phyloP scores from a whole-genome alignment of 2,888 invertebrate species.

The Elmis aenea region DNA sequence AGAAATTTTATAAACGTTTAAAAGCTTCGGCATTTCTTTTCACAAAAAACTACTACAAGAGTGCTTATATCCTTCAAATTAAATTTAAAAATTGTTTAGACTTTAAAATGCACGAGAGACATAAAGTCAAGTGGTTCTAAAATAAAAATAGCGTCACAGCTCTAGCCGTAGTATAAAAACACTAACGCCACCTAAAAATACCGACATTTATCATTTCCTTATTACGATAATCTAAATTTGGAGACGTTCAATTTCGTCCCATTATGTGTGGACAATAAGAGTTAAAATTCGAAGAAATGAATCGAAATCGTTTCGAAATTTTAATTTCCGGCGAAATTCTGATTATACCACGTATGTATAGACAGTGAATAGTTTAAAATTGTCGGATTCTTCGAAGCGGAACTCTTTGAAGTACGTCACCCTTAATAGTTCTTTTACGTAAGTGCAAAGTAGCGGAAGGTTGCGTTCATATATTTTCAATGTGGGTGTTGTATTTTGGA shows the following conservation, averaged over 20 bases:
- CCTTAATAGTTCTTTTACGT: constrained; percentile 9
- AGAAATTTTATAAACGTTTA: constrained; percentile 21
- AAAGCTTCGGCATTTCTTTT: constrained; percentile 22
- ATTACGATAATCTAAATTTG: constrained; percentile 13
- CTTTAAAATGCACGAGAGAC: constrained; percentile 26
- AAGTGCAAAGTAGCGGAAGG: constrained; percentile 1
- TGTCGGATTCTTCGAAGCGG: constrained; percentile 11
- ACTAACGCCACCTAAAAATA: constrained; percentile 14
- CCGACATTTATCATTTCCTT: constrained; percentile 17
- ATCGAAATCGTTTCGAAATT: constrained; percentile 25
- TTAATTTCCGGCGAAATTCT: constrained; percentile 30
- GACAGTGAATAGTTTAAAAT: constrained; percentile 18
- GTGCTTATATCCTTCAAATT: constrained; percentile 30
- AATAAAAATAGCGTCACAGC: constrained; percentile 20
- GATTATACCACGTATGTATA: constrained; percentile 12
- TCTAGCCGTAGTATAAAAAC: no score
- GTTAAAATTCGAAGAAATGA: constrained; percentile 17
- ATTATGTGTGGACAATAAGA: constrained; percentile 10
- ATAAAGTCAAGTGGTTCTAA: constrained; percentile 27
- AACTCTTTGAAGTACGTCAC: constrained; percentile 12
- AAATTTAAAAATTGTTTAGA: constrained; percentile 28
- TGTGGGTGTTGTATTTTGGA: no score
- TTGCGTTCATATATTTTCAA: no score
- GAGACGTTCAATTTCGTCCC: constrained; percentile 11
- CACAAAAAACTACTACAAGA: constrained; percentile 23